Conservation (phyloP, 1,140 invertebrate species). For the Druon quercuslanigerum region DNA sequence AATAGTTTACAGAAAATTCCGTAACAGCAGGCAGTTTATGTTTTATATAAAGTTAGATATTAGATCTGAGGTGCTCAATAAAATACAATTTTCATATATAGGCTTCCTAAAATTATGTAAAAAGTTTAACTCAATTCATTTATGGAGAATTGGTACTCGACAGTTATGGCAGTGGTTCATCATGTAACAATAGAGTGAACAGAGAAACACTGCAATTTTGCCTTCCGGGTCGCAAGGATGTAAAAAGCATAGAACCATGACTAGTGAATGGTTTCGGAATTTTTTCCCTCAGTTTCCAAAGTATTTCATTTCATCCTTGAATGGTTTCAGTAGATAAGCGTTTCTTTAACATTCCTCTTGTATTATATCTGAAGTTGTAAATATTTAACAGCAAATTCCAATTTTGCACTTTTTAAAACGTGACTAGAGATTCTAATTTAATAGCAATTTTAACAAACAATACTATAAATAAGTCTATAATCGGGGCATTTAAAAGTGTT, state of each 20-base stretch:
- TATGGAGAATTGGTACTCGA: not conserved
- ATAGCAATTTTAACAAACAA: no score
- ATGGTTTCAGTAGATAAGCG: constrained; percentile 14
- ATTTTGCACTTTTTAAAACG: no score
- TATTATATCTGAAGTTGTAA: not conserved
- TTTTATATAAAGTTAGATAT: no score
- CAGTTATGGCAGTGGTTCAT: not conserved
- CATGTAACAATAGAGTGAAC: constrained; percentile 25
- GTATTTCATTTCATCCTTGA: constrained; percentile 64
- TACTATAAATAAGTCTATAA: no score
- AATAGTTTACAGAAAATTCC: no score
- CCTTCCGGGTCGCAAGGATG: constrained; percentile 31
- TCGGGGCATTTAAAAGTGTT: not conserved
- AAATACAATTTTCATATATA: no score
- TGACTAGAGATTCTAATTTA: no score
- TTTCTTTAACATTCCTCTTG: not conserved
- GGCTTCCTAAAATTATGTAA: not conserved
- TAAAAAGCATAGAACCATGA: constrained; percentile 35
- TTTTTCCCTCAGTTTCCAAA: constrained; percentile 34
- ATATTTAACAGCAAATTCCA: no score
- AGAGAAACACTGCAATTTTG: constrained; percentile 26
- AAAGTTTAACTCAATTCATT: not conserved
- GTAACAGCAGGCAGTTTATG: no score
- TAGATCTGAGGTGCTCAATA: no score
- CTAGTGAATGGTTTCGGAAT: constrained; percentile 34